Evolutionary conservation across 92 coral and sea anemone species (phyloP), one percentile per base, ranked within the genome.

Genomic region (Zoanthus solanderi): DNA sequence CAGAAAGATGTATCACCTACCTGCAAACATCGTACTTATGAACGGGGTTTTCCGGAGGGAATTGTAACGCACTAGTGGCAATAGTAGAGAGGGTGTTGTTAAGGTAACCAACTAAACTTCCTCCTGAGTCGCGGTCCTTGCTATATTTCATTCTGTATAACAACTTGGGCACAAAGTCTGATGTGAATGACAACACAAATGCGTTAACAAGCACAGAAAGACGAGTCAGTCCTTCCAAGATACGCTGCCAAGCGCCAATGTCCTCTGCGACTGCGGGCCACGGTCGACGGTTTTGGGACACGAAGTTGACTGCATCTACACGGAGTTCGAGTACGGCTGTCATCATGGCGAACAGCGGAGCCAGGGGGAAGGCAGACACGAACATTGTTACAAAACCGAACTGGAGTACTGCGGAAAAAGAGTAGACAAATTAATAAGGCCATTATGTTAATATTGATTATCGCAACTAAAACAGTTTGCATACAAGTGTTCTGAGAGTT

Each of bases 321-420:
- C 99, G 94, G 56, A 97, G 92, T 75, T 97, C 97, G 12, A 89
- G 61, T 78, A 97, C 66, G 47, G 96, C 92, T 85, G 96, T 97
- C 53, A 94, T 86, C 69, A 97, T 92, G 4, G 99, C 96, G 72
- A 97, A 95, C 50, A 95, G 78, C 42, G 99, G 99, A 45, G 96
- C 98, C 30, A 97, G 92, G 1, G 99, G 98, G 76, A 97, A 95
- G 37, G 98, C 98, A 17, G 99, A 96, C 1, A 97, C 97, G 72
- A 97, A 97, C 99, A 97, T 97, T 71, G 96, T 97, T 65, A 97
- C 99, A 84, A 97, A 97, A 58, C 98, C 99, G 48, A 92, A 96
- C 79, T 97, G 99, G 17, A 97, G 88, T 32, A 95, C 98, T 96
- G 88, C 12, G 78, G 13, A 37, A 83, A 72, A 77, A 67, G 14